A percentile compares a stretch with the other conserved stretches of the same genome.
phyloP scores from a whole-genome alignment of 2,113 vertebrate genomes.

The Urocynchramus pylzowi region DNA sequence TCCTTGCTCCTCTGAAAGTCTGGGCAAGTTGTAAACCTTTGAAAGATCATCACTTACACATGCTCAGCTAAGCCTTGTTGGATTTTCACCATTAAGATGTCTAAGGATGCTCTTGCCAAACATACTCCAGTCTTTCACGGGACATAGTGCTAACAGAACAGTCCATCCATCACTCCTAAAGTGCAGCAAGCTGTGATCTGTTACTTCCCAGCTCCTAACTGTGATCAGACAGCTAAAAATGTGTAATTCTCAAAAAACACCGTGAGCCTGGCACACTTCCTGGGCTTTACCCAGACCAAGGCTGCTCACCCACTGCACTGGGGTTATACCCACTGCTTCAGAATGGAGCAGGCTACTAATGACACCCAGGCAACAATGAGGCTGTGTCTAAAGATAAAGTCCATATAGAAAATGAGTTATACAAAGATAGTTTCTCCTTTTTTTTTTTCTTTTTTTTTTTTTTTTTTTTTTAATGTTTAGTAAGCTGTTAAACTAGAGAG shows the following conservation, averaged over 20 bases:
- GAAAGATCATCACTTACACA: background rate
- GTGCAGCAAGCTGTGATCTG: background rate
- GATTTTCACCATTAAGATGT: slow-evolving; percentile 3
- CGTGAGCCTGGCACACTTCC: background rate
- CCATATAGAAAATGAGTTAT: background rate
- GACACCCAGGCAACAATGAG: background rate
- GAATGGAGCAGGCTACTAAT: background rate
- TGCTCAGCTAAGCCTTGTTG: background rate
- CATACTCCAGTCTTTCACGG: background rate
- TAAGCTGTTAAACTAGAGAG: background rate
- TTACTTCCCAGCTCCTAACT: background rate
- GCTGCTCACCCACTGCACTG: background rate
- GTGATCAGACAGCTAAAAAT: background rate
- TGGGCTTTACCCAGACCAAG: background rate
- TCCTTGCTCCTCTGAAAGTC: background rate
- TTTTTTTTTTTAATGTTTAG: background rate
- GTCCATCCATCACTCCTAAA: background rate
- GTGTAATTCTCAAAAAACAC: background rate
- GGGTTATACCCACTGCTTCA: background rate
- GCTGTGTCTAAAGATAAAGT: background rate
- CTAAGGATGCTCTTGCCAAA: slow-evolving; percentile 11
- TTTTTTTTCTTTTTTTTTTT: too few relatives aligned
- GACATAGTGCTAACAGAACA: background rate
- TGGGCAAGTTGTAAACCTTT: background rate
- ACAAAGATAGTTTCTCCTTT: background rate